Percentiles rank a stretch among this genome's conserved stretches.
These are phyloP conservation scores for Misgurnus mizolepis DNA, from an alignment of 2,113 vertebrate species.

Conservation along the genomic window DNA sequence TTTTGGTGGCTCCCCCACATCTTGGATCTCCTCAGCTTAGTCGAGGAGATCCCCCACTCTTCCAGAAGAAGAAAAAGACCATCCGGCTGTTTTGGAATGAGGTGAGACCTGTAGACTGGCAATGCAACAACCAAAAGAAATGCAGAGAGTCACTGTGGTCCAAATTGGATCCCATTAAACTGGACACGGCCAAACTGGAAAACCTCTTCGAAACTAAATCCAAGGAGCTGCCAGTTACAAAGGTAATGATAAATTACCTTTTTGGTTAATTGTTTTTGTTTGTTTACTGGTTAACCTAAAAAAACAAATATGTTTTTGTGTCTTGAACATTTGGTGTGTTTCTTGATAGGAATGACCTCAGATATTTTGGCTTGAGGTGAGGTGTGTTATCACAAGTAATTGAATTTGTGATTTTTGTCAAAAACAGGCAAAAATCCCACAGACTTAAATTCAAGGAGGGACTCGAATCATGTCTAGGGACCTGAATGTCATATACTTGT, in stretches of 20 bases:
- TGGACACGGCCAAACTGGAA: constrained; percentile 95
- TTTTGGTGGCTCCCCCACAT: constrained; percentile 66
- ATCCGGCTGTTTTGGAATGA: constrained; percentile 98
- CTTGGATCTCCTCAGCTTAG: constrained; percentile 83
- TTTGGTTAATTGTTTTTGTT: constrained; percentile 27
- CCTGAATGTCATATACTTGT: no score
- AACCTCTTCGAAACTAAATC: constrained; percentile 98
- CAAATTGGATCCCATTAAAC: constrained; percentile 92
- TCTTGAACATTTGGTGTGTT: no score
- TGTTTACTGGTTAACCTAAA: not conserved
- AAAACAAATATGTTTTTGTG: no score
- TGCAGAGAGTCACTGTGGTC: constrained; percentile 94
- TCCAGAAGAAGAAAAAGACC: constrained; percentile 98
- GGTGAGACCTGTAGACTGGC: constrained; percentile 91
- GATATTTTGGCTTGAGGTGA: no score
- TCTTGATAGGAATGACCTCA: no score
- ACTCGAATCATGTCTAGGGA: not conserved
- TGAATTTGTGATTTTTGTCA: no score
- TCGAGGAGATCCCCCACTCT: constrained; percentile 83
- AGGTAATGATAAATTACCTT: constrained; percentile 76
- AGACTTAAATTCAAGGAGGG: no score
- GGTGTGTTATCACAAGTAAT: no score
- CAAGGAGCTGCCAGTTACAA: constrained; percentile 94
- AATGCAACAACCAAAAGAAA: constrained; percentile 84
- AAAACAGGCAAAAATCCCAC: no score